These are phyloP conservation scores for Sebastes steindachneri DNA, from an alignment of 2,797 vertebrate genomes.

Conservation along the genomic window DNA sequence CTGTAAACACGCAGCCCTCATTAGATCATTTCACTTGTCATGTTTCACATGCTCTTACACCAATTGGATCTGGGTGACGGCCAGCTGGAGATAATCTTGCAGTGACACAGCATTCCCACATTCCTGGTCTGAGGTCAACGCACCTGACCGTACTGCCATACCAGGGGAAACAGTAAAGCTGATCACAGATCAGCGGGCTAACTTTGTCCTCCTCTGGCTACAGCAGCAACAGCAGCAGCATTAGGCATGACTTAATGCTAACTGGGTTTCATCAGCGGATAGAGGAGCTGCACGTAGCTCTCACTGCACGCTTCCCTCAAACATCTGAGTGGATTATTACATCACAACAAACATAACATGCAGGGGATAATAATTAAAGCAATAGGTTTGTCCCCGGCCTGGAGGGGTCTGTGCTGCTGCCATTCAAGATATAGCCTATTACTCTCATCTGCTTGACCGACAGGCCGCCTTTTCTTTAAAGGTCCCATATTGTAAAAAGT, in stretches of 20 bases:
- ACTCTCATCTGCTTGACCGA: neutral
- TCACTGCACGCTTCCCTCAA: neutral
- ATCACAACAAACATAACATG: neutral
- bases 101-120: conserved; percentile 40
- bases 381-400: neutral
- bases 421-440: neutral
- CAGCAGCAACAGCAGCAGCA: conserved; percentile 6
- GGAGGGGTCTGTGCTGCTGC: neutral
- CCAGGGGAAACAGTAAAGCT: neutral
- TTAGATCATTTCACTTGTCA: conserved; percentile 31
- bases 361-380: neutral
- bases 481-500: no score
- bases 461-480: neutral
- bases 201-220: conserved; percentile 18
- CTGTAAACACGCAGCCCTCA: conserved; percentile 21
- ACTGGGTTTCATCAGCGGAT: conserved; percentile 9
- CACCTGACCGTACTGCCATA: neutral
- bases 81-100: conserved; percentile 50
- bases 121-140: conserved; percentile 24
- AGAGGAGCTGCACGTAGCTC: conserved; percentile 15
- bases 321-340: conserved; percentile 2
- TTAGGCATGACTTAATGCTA: conserved; percentile 30
- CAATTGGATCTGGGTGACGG: conserved; percentile 45
- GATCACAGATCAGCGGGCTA: conserved; percentile 30
- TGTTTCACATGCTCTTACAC: conserved; percentile 45